Base-by-base conservation (phyloP, 2,113 vertebrate genomes). In the Mionectes macconnelli region DNA sequence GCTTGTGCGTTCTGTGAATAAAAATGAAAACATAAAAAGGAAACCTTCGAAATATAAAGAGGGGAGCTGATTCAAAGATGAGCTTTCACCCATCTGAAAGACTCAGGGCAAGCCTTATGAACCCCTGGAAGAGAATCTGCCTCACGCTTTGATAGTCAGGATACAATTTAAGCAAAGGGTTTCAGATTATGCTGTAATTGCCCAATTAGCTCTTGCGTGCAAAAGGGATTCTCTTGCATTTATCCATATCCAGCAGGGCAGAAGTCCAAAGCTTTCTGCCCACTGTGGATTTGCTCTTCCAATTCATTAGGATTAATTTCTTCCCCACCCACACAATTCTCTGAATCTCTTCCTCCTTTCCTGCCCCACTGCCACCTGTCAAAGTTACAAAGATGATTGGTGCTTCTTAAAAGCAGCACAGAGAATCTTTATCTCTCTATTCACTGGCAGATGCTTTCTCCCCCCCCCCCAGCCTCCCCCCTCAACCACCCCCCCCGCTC, bases 231-330 rank as follows among this genome's bases (percentile, higher is more conserved):
- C 93, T 94, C 89, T 60, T 91, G 60, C 72, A 56, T 94, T 91
- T 94, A 92, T 75, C 67, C 77, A 75, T 40, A 94, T 81, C 60
- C 77, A 89, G 57, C 89, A 96, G 66, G 95, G 94, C 94, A 96
- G 73, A 87, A 95, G 91, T 92, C 96, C 91, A 92, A 92, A 96
- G 77, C 73, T 92, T 92, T 95, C 93, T 95, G 52, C 68, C 64
- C 24, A 2, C 93, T 94, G 80, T 82, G 86, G 93, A 94, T 97
- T 96, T 94, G 76, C 80, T 92, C 66, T 89, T 96, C 86, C 89
- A 96, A 91, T 96, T 97, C 91, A 94, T 97, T 91, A 95, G 87
- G 91, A 97, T 96, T 96, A 96, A 94, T 94, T 97, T 86, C 86
- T 90, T 94, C 52, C 68, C 93, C 89, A 89, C 95, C 91, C 89